Percentiles rank a stretch among this genome's conserved stretches.
Evolutionary conservation across 1,140 invertebrate genomes (phyloP).

Genomic region (Drosophila obscura): DNA sequence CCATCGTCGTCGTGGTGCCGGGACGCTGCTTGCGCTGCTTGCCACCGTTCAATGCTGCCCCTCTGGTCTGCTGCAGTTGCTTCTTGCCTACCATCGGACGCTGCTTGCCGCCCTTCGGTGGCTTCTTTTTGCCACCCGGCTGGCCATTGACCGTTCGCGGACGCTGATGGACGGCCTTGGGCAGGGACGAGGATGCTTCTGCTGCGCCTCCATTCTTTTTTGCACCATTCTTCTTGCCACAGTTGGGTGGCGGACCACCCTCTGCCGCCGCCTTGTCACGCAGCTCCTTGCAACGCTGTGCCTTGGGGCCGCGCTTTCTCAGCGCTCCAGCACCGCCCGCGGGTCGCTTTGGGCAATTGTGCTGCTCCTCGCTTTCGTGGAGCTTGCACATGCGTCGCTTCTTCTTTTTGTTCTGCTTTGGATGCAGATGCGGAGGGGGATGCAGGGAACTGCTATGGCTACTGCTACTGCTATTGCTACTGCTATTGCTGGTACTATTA

Average conservation of each 20-base stretch:
- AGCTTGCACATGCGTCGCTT: slow-evolving; percentile 63
- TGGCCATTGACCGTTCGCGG: slow-evolving; percentile 23
- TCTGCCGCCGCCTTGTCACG: slow-evolving; percentile 41
- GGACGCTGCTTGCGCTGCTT: slow-evolving; percentile 31
- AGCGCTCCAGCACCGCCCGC: slow-evolving; percentile 40
- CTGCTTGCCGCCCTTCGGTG: slow-evolving; percentile 46
- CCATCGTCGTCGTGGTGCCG: slow-evolving; percentile 46
- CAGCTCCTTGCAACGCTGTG: slow-evolving; percentile 60
- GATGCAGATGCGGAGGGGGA: no score
- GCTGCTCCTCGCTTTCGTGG: slow-evolving; percentile 65
- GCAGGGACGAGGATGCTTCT: background rate
- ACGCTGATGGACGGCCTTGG: slow-evolving; percentile 29
- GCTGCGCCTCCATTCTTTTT: background rate
- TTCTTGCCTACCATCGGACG: slow-evolving; percentile 37
- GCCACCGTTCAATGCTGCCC: background rate
- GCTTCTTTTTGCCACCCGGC: slow-evolving; percentile 41
- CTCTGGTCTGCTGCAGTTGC: no score
- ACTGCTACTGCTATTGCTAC: slow-evolving; percentile 39
- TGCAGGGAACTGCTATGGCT: slow-evolving; percentile 25
- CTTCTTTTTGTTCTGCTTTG: slow-evolving; percentile 41
- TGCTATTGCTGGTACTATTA: slow-evolving; percentile 54
- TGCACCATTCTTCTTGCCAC: slow-evolving; percentile 57
- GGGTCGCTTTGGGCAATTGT: slow-evolving; percentile 66
- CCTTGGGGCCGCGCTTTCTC: slow-evolving; percentile 58
- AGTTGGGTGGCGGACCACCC: slow-evolving; percentile 54